Evolutionary conservation across 2,888 invertebrate genomes (phyloP).

Genomic region (Pristionchus fissidentatus): DNA sequence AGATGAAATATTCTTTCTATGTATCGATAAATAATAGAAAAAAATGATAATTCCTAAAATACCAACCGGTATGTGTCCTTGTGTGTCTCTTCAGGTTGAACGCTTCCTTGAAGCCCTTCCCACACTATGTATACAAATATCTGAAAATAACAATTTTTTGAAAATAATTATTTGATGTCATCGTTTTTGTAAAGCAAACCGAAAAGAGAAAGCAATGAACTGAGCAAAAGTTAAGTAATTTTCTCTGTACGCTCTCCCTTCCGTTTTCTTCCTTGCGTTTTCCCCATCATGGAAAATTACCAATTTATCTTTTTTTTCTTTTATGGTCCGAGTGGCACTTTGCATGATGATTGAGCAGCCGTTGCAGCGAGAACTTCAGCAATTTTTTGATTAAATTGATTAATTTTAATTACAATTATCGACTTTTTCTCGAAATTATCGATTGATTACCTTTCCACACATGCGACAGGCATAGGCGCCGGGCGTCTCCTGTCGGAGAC

Average conservation of each 20-base stretch:
- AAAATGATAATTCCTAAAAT: too few relatives aligned
- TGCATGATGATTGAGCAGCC: constrained; percentile 96
- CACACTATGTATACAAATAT: constrained; percentile 98
- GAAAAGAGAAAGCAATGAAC: too few relatives aligned
- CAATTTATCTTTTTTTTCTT: constrained; percentile 77
- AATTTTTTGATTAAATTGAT: too few relatives aligned
- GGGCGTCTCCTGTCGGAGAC: constrained; percentile 23
- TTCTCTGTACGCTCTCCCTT: too few relatives aligned
- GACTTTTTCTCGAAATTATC: not conserved
- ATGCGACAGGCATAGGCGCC: constrained; percentile 66
- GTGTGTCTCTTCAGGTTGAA: constrained; percentile 99
- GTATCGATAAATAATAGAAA: not conserved
- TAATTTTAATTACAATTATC: not conserved
- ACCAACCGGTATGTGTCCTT: constrained; percentile 96
- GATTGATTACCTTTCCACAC: constrained; percentile 70
- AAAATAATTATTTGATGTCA: too few relatives aligned
- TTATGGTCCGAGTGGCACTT: constrained; percentile 98
- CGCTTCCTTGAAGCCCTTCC: constrained; percentile 99
- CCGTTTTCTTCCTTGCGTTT: too few relatives aligned
- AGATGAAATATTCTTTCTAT: not conserved
- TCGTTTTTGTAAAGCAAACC: too few relatives aligned
- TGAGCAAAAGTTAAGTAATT: too few relatives aligned
- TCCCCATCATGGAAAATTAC: too few relatives aligned
- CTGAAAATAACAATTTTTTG: too few relatives aligned
- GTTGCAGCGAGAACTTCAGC: constrained; percentile 92